Conservation (phyloP, 2,888 invertebrate genomes). For the Augochlorella aurata region DNA sequence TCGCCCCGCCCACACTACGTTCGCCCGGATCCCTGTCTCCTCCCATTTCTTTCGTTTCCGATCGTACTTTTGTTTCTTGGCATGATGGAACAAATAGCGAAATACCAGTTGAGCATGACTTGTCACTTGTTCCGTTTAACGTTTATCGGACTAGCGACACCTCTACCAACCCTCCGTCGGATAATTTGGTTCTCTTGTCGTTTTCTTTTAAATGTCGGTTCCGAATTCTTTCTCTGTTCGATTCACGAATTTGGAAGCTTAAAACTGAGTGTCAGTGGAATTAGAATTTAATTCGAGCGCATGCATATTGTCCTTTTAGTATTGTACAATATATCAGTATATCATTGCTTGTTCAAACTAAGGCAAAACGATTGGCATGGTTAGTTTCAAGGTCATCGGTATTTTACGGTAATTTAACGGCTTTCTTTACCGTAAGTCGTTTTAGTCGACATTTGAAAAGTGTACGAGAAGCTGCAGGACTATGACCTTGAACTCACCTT, state of each 20-base stretch:
- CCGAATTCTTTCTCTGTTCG: neutral
- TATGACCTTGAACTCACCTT: no score
- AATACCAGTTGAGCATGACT: constrained; percentile 46
- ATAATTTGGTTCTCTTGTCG: neutral
- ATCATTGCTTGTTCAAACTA: neutral
- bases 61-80: constrained; percentile 24
- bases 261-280: constrained; percentile 5
- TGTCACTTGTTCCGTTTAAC: constrained; percentile 19
- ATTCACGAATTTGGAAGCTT: neutral
- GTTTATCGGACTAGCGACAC: neutral
- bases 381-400: no score
- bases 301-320: neutral
- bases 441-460: no score
- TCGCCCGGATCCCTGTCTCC: neutral
- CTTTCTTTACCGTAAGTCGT: no score
- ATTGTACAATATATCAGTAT: neutral
- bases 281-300: constrained; percentile 4
- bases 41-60: neutral
- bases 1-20: neutral
- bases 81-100: constrained; percentile 52
- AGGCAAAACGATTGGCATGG: neutral
- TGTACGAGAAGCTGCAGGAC: no score
- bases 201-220: neutral
- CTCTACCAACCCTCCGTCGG: neutral
- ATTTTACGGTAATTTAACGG: no score